Evolutionary conservation across 1,140 invertebrate species (phyloP), one percentile per base, ranked within the genome.

Genomic region (Dufourea novaeangliae): DNA sequence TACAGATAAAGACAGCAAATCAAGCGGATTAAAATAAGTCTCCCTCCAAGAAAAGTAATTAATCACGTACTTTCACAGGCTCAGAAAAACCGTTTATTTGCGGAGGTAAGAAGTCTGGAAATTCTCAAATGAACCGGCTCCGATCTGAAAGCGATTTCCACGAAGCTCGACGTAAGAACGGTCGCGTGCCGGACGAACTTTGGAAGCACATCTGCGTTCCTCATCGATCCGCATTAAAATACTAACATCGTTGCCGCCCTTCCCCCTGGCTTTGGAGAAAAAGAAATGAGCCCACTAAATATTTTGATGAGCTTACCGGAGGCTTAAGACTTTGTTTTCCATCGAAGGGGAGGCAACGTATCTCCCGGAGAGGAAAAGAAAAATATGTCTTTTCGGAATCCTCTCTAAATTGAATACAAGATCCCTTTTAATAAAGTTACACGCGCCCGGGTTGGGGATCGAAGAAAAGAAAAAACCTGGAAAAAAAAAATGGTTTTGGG

Each of bases 401-500:
- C 82, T 84, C 67, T 80, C 62, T 71, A 83, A 84, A 84, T 84
- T 84, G 82, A 84, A 84, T 84, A 84, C 71, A 84, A 76, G 71
- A 83, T 79, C 73, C 82, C 69, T 76, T n/a, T 80, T 79, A 78
- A 78, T 82, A 82, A 83, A 83, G 67, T 84, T 83, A 57, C 34
- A 75, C 67, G 57, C 27, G 32, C 46, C 25, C 10, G 29, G 63
- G n/a, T n/a, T 20, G 11, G 7, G 29, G 32, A 6, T 37, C 8
- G 1, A 50, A 27, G 46, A 17, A 50, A 8, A 50, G n/a, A 50
- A 50, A 50, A n/a, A 50, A 22, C 20, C 17, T 14, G 14, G 14
- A 20, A 17, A 14, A 14, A 44, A 50, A 57, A 41, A 44, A 66
- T 70, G 32, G 73, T 82, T 74, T 50, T 46, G n/a, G 25, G 41